phyloP scores from a whole-genome alignment of 1,140 invertebrate species.

The Kradibia gibbosae region DNA sequence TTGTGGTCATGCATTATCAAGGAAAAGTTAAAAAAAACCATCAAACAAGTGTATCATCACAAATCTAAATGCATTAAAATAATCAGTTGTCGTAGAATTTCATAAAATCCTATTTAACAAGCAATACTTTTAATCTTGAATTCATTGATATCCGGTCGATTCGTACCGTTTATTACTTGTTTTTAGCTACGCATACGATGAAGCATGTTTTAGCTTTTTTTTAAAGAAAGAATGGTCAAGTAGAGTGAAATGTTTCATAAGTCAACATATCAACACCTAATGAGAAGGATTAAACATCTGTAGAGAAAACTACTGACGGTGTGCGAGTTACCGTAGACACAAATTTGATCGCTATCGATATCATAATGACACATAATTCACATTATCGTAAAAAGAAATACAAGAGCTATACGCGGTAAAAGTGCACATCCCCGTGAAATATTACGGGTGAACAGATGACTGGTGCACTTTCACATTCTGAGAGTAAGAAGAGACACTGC shows the following conservation, averaged over 20 bases:
- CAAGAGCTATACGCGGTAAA: background rate
- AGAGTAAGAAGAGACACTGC: background rate
- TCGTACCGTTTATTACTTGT: background rate
- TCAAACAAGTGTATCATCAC: background rate
- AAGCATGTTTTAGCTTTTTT: background rate
- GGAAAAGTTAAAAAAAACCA: background rate
- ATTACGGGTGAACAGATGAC: slow-evolving; percentile 47
- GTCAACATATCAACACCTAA: background rate
- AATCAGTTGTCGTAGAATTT: background rate
- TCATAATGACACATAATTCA: background rate
- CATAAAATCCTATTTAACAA: background rate
- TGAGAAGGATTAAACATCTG: background rate
- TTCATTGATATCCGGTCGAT: background rate
- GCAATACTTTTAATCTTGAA: background rate
- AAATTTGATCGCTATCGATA: background rate
- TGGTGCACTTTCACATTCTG: slow-evolving; percentile 45
- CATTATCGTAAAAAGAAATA: background rate
- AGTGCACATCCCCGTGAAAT: background rate
- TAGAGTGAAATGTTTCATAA: slow-evolving; percentile 9
- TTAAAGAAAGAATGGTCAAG: background rate
- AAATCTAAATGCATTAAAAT: background rate
- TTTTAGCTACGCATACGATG: too few relatives aligned
- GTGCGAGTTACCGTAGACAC: too few relatives aligned
- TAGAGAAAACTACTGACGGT: background rate
- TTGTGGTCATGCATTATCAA: too few relatives aligned